phyloP scores from a whole-genome alignment of 2,113 vertebrate genomes.

The Tupaia chinensis region DNA sequence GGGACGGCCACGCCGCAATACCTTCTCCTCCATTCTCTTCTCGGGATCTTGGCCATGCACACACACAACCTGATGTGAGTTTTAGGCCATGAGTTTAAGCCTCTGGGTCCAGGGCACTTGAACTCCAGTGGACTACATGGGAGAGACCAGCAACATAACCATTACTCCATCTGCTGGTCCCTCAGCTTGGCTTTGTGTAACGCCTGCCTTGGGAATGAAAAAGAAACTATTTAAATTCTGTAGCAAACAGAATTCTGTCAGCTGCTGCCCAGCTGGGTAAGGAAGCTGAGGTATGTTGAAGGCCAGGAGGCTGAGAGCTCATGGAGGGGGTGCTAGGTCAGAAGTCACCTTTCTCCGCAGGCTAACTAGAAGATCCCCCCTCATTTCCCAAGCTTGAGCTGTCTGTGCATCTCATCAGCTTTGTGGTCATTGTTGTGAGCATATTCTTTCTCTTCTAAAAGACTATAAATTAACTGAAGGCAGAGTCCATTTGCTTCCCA shows the following conservation, averaged over 20 bases:
- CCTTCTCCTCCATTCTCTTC: no score
- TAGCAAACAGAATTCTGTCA: neutral
- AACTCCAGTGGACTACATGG: no score
- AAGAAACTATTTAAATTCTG: neutral
- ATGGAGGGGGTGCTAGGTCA: neutral
- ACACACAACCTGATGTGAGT: no score
- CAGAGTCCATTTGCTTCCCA: neutral
- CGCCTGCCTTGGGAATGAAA: neutral
- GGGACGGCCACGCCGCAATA: no score
- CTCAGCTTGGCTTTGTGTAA: neutral
- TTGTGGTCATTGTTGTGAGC: neutral
- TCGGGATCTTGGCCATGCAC: no score
- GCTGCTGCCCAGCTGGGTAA: no score
- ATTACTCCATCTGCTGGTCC: no score
- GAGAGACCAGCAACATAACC: no score
- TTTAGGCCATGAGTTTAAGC: no score
- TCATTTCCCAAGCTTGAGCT: neutral
- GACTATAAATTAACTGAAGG: neutral
- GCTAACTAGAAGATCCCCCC: neutral
- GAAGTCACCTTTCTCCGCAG: neutral
- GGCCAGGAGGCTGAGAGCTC: neutral
- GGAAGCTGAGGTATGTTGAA: neutral
- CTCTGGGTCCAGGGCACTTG: no score
- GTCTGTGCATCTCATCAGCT: accelerated
- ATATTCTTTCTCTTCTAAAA: neutral